Evolutionary conservation across 2,113 vertebrate genomes (phyloP), one percentile per base, ranked within the genome.

Genomic region (Vireo altiloquus): DNA sequence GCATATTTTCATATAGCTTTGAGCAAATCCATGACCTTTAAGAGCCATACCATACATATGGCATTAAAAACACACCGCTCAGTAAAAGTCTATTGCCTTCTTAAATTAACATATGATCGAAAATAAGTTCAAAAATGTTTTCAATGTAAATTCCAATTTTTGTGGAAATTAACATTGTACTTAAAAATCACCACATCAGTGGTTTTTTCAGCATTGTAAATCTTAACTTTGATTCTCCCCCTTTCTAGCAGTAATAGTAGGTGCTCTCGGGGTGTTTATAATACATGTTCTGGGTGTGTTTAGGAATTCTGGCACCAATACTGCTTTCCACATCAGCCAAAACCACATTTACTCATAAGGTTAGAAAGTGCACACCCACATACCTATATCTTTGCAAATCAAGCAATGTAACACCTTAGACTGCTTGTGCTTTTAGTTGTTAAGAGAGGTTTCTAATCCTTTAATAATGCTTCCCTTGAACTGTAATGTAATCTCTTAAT

Each of bases 391-490:
- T 93, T 68, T 56, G 37, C 74, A 83, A 92, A 90, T 89, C 61
- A 57, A 92, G 60, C 31, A 71, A 14, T 27, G 25, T 31, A 93
- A 78, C 75, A 92, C 75, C 61, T 86, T 20, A 86, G 64, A 68
- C 46, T 75, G 42, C 31, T 63, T 59, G 68, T 64, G 80, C 65
- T 92, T 96, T 89, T 65, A 33, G 44, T 87, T 47, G 30, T 66
- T 90, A 83, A 71, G 57, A 90, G 90, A 90, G 72, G 80, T 66
- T 93, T 94, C 82, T 95, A 94, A 97, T 83, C 92, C 65, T 90
- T 61, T 72, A 76, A 75, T 75, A 92, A 93, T 84, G 72, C 59
- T 93, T 44, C 80, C 79, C 65, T 68, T 82, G 75, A 92, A 93
- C 80, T 75, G 49, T 64, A 95, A 87, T 37, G 64, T 91, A 94